A percentile compares a stretch with the other conserved stretches of the same genome.
Conservation (phyloP, 2,888 invertebrate genomes). For the Dysmachus trigonus region DNA sequence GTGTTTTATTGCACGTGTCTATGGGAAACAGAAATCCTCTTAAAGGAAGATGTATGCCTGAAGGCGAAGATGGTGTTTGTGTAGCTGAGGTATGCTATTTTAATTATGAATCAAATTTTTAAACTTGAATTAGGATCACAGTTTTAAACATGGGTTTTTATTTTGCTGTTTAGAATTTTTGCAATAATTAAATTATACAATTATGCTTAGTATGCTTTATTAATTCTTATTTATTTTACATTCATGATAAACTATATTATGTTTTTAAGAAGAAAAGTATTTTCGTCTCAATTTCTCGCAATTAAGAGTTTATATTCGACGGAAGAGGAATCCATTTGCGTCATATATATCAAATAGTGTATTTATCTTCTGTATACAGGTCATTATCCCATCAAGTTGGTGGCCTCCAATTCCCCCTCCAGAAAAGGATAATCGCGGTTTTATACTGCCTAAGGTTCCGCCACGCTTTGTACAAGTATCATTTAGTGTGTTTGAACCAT, state of each 20-base stretch:
- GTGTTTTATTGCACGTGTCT: constrained; percentile 81
- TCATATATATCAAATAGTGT: neutral
- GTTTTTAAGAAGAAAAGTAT: no score
- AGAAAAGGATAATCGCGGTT: constrained; percentile 69
- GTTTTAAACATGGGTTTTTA: no score
- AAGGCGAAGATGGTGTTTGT: constrained; percentile 92
- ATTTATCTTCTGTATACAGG: constrained; percentile 54
- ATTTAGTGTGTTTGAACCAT: constrained; percentile 88
- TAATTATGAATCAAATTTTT: neutral
- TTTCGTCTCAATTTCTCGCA: no score
- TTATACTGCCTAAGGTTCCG: constrained; percentile 69
- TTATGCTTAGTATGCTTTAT: no score
- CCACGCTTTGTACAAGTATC: constrained; percentile 82
- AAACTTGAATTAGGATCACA: no score
- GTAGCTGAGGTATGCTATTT: constrained; percentile 72
- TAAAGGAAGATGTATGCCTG: constrained; percentile 92
- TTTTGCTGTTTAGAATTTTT: neutral
- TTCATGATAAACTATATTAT: no score
- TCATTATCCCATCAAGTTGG: constrained; percentile 90
- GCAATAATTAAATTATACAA: no score
- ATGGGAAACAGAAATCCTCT: constrained; percentile 71
- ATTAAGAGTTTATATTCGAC: neutral
- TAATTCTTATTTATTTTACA: no score
- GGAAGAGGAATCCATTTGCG: neutral
- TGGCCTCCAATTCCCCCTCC: constrained; percentile 81